A percentile compares a stretch with the other conserved stretches of the same genome.
phyloP scores from a whole-genome alignment of 1,140 invertebrate species.

The Philaenus spumarius region DNA sequence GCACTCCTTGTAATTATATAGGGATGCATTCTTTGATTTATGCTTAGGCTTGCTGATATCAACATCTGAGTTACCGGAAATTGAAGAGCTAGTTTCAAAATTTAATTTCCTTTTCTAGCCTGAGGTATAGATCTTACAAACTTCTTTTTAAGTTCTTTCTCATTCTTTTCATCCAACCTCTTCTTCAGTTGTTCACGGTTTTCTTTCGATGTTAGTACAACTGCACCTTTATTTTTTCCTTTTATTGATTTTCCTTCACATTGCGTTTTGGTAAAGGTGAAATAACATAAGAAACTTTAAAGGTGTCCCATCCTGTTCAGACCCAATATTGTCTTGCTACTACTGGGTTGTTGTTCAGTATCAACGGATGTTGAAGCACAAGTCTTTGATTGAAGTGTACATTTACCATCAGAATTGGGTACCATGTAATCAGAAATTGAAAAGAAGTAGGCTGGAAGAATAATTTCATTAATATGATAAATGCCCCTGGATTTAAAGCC shows the following conservation, averaged over 20 bases:
- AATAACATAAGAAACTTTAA: neutral
- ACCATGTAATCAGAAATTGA: constrained; percentile 10
- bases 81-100: too few species aligned
- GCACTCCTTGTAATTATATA: constrained; percentile 4
- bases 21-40: too few species aligned
- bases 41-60: too few species aligned
- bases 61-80: too few species aligned
- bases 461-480: constrained; percentile 25
- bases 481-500: constrained; percentile 28
- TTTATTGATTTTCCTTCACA: neutral
- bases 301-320: neutral
- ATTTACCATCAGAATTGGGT: neutral
- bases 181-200: too few species aligned
- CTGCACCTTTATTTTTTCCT: neutral
- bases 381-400: neutral
- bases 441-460: constrained; percentile 19
- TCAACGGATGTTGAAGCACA: neutral
- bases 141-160: neutral
- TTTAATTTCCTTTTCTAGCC: too few species aligned
- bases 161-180: neutral
- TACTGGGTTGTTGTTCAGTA: neutral
- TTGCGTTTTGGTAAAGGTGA: too few species aligned
- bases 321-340: neutral
- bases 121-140: too few species aligned
- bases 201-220: too few species aligned